Conservation (phyloP, 2,888 invertebrate genomes). For the Mimas tiliae region DNA sequence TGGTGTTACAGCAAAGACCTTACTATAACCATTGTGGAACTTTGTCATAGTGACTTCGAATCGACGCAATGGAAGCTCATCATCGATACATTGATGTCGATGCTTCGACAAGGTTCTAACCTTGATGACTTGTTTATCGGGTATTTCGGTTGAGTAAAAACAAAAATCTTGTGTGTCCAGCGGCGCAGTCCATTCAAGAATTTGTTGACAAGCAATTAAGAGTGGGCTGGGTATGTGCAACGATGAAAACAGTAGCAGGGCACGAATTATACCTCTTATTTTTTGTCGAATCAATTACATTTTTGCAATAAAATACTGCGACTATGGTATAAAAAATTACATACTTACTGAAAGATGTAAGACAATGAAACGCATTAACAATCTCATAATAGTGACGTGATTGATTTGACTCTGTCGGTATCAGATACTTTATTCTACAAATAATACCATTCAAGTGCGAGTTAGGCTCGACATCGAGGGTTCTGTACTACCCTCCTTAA, state of each 20-base stretch:
- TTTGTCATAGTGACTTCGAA: constrained; percentile 39
- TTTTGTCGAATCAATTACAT: constrained; percentile 49
- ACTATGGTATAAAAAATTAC: background rate
- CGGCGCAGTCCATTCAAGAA: constrained; percentile 73
- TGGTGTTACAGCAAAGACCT: constrained; percentile 44
- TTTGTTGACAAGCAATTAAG: constrained; percentile 81
- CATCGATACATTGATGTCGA: constrained; percentile 39
- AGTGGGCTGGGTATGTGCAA: constrained; percentile 47
- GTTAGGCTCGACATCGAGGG: too few relatives aligned
- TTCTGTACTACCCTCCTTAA: too few relatives aligned
- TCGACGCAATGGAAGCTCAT: constrained; percentile 21
- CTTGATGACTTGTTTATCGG: constrained; percentile 69
- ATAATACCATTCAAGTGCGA: too few relatives aligned
- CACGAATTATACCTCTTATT: constrained; percentile 44
- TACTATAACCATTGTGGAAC: constrained; percentile 44
- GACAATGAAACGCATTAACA: background rate
- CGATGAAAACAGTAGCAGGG: constrained; percentile 47
- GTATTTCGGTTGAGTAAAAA: constrained; percentile 67
- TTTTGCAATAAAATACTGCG: constrained; percentile 34
- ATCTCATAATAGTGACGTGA: background rate
- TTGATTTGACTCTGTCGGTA: too few relatives aligned
- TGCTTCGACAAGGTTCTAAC: constrained; percentile 53
- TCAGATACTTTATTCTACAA: too few relatives aligned
- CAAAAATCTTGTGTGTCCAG: constrained; percentile 64
- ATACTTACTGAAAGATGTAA: background rate